These are phyloP conservation scores for Macquaria australasica DNA, from an alignment of 2,113 vertebrate genomes.

Conservation along the genomic window DNA sequence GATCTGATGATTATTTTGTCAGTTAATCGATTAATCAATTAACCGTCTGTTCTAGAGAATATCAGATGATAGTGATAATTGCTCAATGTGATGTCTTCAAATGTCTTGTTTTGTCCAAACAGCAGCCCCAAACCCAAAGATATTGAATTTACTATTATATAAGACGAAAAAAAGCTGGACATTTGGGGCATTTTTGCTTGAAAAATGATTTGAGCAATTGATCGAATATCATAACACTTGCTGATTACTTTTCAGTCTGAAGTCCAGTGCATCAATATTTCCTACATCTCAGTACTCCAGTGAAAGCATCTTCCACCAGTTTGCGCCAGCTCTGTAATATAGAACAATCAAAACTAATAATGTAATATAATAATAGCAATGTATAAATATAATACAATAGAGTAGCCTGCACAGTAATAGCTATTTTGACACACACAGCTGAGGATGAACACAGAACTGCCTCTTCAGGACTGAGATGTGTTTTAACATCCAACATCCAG, in stretches of 20 bases:
- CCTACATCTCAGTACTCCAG: not conserved
- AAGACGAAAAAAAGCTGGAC: not conserved
- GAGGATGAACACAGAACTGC: too few species aligned
- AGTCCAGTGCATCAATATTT: slow-evolving; percentile 1
- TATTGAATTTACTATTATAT: not conserved
- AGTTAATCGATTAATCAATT: not conserved
- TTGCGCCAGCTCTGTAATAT: not conserved
- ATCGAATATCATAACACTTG: not conserved
- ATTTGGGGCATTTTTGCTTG: not conserved
- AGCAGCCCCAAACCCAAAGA: not conserved
- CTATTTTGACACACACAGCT: not conserved
- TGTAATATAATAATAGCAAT: not conserved
- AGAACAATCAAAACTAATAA: not conserved
- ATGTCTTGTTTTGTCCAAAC: not conserved
- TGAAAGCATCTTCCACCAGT: not conserved
- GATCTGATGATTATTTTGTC: not conserved
- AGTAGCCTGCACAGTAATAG: not conserved
- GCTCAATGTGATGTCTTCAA: not conserved
- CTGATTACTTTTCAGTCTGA: not conserved
- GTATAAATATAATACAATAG: not conserved
- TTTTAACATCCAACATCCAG: not conserved
- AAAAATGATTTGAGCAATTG: not conserved
- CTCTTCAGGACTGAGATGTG: not conserved
- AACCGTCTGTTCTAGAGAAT: not conserved
- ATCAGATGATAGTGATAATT: not conserved